Percentiles rank a stretch among this genome's conserved stretches.
These are phyloP conservation scores for Microctonus hyperodae DNA, from an alignment of 2,888 invertebrate genomes.

Conservation along the genomic window DNA sequence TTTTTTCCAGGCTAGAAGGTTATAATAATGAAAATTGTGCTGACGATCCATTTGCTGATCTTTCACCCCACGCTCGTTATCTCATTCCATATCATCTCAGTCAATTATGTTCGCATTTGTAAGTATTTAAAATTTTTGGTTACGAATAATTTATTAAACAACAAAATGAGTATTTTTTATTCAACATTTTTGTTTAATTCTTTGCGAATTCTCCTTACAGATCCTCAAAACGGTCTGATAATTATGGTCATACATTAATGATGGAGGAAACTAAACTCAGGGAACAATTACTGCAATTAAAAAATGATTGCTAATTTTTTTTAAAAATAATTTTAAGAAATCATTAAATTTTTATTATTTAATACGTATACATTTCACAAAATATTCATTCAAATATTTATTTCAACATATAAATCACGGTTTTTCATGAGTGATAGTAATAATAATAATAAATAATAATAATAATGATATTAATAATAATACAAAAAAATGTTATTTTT, in stretches of 20 bases:
- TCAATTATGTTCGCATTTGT: constrained; percentile 49
- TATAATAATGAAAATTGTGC: constrained; percentile 38
- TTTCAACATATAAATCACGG: too few relatives aligned
- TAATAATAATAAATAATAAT: too few relatives aligned
- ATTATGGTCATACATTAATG: constrained; percentile 19
- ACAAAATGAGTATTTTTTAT: neutral
- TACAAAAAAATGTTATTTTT: too few relatives aligned
- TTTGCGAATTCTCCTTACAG: constrained; percentile 27
- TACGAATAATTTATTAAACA: neutral
- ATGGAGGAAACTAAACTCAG: constrained; percentile 32
- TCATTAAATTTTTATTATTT: neutral
- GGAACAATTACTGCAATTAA: constrained; percentile 32
- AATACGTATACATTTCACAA: too few relatives aligned
- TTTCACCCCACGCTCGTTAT: constrained; percentile 50
- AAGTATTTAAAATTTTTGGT: constrained; percentile 36
- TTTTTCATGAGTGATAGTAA: too few relatives aligned
- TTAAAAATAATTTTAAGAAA: neutral
- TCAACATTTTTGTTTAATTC: neutral
- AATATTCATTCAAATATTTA: too few relatives aligned
- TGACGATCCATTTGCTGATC: constrained; percentile 50
- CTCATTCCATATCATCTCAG: constrained; percentile 50
- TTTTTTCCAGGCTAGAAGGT: constrained; percentile 46
- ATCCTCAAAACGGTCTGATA: constrained; percentile 33
- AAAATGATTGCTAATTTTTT: constrained; percentile 24
- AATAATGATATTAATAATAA: too few relatives aligned